Conservation (phyloP, 2,888 invertebrate species). For the Coleophora deauratella region DNA sequence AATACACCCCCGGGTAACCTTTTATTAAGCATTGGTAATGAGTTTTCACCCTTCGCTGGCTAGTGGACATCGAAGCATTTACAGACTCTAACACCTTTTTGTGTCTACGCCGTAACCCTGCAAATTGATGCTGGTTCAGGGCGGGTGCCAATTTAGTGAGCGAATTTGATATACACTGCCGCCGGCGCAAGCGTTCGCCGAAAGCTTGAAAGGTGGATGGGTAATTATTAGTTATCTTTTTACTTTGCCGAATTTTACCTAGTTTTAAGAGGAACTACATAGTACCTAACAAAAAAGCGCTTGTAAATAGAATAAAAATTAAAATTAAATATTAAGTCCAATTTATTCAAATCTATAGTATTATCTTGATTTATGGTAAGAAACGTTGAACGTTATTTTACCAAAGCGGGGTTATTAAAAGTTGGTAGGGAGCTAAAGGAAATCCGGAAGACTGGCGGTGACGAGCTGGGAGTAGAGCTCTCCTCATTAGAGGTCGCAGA, state of each 20-base stretch:
- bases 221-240: too few species aligned
- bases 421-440: conserved; percentile 5
- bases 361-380: too few species aligned
- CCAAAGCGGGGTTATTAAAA: conserved; percentile 1
- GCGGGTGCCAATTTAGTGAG: conserved; percentile 35
- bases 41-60: conserved; percentile 67
- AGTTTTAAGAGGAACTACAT: too few species aligned
- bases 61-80: conserved; percentile 64
- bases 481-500: conserved; percentile 53
- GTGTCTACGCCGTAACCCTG: conserved; percentile 42
- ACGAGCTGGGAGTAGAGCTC: conserved; percentile 8
- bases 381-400: too few species aligned
- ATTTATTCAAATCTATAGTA: too few species aligned
- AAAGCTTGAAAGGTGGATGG: too few species aligned
- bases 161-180: conserved; percentile 17
- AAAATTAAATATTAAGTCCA: too few species aligned
- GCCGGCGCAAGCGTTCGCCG: neutral
- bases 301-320: too few species aligned
- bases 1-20: conserved; percentile 66
- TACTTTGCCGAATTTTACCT: too few species aligned
- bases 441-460: conserved; percentile 22
- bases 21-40: conserved; percentile 69
- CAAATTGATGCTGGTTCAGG: conserved; percentile 41
- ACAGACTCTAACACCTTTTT: conserved; percentile 46
- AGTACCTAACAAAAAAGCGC: too few species aligned